A percentile compares a stretch with the other conserved stretches of the same genome.
Evolutionary conservation across 2,888 invertebrate species (phyloP).

Genomic region (Tanytarsus gracilentus): DNA sequence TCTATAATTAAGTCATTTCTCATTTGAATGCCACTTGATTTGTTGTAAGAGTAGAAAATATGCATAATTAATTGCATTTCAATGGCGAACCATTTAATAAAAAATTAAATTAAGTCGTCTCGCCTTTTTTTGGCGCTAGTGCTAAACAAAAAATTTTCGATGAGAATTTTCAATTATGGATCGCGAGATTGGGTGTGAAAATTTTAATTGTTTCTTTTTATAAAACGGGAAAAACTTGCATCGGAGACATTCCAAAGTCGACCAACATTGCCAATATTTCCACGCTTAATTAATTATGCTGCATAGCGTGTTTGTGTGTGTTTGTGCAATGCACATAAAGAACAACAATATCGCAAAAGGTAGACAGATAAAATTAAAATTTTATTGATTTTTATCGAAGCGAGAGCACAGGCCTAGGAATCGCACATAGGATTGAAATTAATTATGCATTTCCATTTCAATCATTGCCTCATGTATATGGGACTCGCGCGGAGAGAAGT

Average conservation of each 20-base stretch:
- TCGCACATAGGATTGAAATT: constrained; percentile 3
- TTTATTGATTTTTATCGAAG: too few relatives aligned
- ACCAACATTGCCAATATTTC: too few relatives aligned
- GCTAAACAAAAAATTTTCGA: too few relatives aligned
- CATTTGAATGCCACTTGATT: not conserved
- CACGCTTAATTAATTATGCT: too few relatives aligned
- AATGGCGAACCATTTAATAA: not conserved
- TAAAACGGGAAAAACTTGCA: constrained; percentile 12
- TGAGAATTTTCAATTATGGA: not conserved
- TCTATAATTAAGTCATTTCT: not conserved
- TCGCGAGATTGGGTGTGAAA: constrained; percentile 12
- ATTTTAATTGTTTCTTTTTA: constrained; percentile 24
- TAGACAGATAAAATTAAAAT: too few relatives aligned
- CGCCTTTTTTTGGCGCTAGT: too few relatives aligned
- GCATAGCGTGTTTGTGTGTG: too few relatives aligned
- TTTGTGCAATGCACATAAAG: too few relatives aligned
- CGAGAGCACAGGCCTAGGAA: not conserved
- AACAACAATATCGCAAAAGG: too few relatives aligned
- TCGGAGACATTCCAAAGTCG: too few relatives aligned
- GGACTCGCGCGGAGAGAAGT: not conserved
- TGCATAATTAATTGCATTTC: not conserved
- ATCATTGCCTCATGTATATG: constrained; percentile 1
- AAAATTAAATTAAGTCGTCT: too few relatives aligned
- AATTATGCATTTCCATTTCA: constrained; percentile 26
- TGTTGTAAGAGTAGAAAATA: not conserved